phyloP scores from a whole-genome alignment of 2,113 vertebrate species.

The Oncorhynchus nerka region DNA sequence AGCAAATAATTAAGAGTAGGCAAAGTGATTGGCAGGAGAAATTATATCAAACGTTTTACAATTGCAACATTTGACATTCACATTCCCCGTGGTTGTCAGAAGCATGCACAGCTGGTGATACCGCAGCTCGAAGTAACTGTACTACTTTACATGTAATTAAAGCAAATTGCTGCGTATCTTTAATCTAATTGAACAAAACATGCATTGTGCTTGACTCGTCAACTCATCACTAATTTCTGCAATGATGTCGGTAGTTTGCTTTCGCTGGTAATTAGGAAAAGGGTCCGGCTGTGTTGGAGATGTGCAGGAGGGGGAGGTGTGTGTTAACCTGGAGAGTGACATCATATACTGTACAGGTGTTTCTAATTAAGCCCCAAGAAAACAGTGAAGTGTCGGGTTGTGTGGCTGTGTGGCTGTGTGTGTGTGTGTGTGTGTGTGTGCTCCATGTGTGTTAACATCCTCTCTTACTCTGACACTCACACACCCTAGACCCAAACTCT shows the following conservation, averaged over 20 bases:
- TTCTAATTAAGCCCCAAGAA: constrained; percentile 6
- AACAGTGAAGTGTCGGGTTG: not conserved
- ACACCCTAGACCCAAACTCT: not conserved
- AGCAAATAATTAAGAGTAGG: too few species aligned
- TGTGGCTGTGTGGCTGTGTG: not conserved
- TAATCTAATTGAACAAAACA: constrained; percentile 44
- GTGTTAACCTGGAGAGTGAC: constrained; percentile 3
- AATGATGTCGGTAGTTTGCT: not conserved
- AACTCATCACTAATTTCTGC: constrained; percentile 23
- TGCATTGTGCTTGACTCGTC: constrained; percentile 36
- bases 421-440: not conserved
- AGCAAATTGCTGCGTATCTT: constrained; percentile 40
- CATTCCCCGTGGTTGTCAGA: too few species aligned
- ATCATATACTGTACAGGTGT: not conserved
- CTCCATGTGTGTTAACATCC: not conserved
- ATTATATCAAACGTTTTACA: too few species aligned
- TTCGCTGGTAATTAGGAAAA: constrained; percentile 10
- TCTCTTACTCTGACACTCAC: not conserved
- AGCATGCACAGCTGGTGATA: too few species aligned
- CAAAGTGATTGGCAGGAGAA: too few species aligned
- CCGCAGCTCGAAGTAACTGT: not conserved
- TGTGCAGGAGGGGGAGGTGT: not conserved
- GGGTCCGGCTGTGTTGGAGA: not conserved
- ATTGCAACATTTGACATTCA: too few species aligned
- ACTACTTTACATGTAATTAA: constrained; percentile 34